Evolutionary conservation across 2,113 vertebrate species (phyloP), one percentile per base, ranked within the genome.

Genomic region (Ptilorrhoa leucosticta): DNA sequence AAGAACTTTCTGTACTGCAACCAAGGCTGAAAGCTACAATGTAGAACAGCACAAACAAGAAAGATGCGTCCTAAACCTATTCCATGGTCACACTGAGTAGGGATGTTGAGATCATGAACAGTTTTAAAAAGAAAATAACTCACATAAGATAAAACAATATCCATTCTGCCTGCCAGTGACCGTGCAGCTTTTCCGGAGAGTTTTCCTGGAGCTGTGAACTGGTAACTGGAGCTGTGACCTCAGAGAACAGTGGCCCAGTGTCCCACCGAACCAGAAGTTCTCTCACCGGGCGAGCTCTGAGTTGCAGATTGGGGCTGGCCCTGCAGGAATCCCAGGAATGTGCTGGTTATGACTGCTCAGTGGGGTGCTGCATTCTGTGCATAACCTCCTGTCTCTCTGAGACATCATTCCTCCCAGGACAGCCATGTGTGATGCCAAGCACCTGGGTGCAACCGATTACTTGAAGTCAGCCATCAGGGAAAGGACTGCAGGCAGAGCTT

Each of bases 251-350:
- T n/a, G 78, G 12, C 39, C 40, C 28, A 20, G 28, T 85, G 87
- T 21, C 70, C 81, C 81, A 89, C 13, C 61, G 69, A 42, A 68
- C 1, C 65, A 65, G 68, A 63, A 79, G 70, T 9, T 26, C 26
- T 82, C 73, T 44, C 15, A 2, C 11, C 0, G 2, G 26, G 21
- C 31, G 39, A 68, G 42, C 20, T 63, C 48, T 0, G 45, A 63
- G 50, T 5, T 70, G 54, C 26, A 35, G 37, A 39, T 8, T 7
- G 61, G 69, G 64, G 24, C 66, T 75, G 58, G 79, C 48, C 51
- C 48, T 76, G 50, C 54, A 90, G 75, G 87, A 94, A 86, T 94
- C 23, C 63, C 79, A 60, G 93, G 82, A 95, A 91, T 91, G 89
- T 7, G 33, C 57, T 61, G 40, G 54, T 40, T 77, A 20, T 19